Conservation (phyloP, 2,113 vertebrate species). For the Amphiprion percula region DNA sequence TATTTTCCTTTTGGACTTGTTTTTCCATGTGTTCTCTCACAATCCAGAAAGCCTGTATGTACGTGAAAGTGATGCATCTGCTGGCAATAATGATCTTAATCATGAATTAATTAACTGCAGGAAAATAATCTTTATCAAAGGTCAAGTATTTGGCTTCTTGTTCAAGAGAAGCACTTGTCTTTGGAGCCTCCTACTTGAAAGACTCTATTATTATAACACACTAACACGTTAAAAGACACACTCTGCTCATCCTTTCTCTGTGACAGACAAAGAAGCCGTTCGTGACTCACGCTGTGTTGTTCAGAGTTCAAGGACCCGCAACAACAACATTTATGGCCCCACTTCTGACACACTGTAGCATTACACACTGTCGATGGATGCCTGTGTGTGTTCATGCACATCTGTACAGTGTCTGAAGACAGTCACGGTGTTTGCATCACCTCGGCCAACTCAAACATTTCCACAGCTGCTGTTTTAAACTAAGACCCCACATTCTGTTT, state of each 20-base stretch:
- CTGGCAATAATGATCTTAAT: too few relatives aligned
- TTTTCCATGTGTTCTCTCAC: background rate
- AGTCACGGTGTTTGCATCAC: constrained; percentile 47
- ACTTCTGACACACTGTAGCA: constrained; percentile 24
- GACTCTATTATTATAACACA: background rate
- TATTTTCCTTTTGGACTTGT: too few relatives aligned
- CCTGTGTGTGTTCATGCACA: constrained; percentile 28
- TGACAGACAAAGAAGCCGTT: constrained; percentile 11
- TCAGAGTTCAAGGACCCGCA: constrained; percentile 46
- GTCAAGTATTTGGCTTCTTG: too few relatives aligned
- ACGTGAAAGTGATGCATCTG: background rate
- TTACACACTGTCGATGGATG: constrained; percentile 20
- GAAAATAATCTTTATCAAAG: too few relatives aligned
- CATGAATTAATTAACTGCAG: too few relatives aligned
- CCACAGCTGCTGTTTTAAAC: constrained; percentile 59
- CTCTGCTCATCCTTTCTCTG: background rate
- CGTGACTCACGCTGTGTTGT: constrained; percentile 32
- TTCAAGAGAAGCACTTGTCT: background rate
- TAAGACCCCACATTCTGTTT: constrained; percentile 30
- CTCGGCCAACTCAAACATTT: constrained; percentile 58
- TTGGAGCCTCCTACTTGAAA: background rate
- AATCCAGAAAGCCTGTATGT: background rate
- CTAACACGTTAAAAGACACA: background rate
- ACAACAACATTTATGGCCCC: constrained; percentile 31
- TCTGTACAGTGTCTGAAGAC: constrained; percentile 55